Evolutionary conservation across 2,113 vertebrate genomes (phyloP).

Genomic region (Saccopteryx leptura): DNA sequence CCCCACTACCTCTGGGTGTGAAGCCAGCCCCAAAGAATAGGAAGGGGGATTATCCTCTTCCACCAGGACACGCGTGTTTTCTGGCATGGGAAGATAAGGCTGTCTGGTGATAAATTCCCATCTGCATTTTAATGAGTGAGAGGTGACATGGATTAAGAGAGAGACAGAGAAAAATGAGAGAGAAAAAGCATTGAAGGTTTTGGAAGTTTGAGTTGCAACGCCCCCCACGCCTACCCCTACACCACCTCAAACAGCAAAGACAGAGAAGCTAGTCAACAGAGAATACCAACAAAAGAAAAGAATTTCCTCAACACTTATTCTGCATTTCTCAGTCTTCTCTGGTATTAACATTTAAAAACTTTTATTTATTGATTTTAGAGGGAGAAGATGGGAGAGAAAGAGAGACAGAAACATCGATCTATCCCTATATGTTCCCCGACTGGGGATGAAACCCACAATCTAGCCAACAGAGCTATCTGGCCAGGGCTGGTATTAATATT

Average conservation of each 20-base stretch:
- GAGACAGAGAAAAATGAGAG: neutral
- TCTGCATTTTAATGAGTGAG: constrained; percentile 23
- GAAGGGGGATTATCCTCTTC: neutral
- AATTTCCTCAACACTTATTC: neutral
- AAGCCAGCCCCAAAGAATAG: neutral
- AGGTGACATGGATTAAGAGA: constrained; percentile 34
- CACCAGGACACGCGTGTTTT: neutral
- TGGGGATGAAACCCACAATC: too few species aligned
- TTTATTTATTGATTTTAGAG: too few species aligned
- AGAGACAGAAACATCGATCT: too few species aligned
- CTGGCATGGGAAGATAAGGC: constrained; percentile 10
- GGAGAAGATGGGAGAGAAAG: too few species aligned
- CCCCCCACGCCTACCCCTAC: neutral
- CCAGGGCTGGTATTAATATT: neutral
- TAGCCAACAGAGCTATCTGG: too few species aligned
- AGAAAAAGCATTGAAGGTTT: constrained; percentile 34
- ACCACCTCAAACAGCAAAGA: neutral
- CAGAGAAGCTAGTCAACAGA: neutral
- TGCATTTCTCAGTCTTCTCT: constrained; percentile 22
- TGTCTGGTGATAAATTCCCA: constrained; percentile 16
- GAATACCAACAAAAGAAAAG: neutral
- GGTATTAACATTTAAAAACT: neutral
- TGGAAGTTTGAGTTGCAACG: neutral
- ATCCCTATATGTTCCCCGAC: too few species aligned
- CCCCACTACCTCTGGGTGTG: neutral